These are phyloP conservation scores for Alectoris magna DNA, from an alignment of 2,797 vertebrate species.

Conservation along the genomic window DNA sequence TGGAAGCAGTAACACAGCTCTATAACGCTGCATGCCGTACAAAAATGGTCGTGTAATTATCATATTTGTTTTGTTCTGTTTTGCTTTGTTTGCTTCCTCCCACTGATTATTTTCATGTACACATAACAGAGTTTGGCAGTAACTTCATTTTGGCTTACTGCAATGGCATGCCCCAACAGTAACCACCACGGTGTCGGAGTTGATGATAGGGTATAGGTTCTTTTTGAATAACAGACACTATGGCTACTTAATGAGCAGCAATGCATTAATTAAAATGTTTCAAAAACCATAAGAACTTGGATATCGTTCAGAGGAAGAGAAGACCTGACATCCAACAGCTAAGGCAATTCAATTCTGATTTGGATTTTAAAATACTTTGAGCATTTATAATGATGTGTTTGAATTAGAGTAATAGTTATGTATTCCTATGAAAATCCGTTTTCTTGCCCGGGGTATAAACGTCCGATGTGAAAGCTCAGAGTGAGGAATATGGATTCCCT, in stretches of 20 bases:
- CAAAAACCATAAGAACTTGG: not conserved
- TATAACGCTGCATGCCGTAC: not conserved
- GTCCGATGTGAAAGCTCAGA: slow-evolving; percentile 50
- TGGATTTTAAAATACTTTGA: slow-evolving; percentile 36
- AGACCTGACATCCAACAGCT: not conserved
- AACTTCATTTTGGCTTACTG: fast-evolving
- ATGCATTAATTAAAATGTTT: not conserved
- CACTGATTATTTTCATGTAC: not conserved
- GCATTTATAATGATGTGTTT: slow-evolving; percentile 21
- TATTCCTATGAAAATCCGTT: slow-evolving; percentile 42
- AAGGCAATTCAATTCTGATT: slow-evolving; percentile 27
- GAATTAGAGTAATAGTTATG: slow-evolving; percentile 7
- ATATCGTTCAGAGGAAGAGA: not conserved
- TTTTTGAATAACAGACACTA: not conserved
- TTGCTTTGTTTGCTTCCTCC: not conserved
- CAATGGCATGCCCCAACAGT: not conserved
- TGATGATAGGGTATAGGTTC: not conserved
- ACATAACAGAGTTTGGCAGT: not conserved
- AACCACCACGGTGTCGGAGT: fast-evolving
- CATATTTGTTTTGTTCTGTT: not conserved
- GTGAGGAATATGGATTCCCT: slow-evolving; percentile 50
- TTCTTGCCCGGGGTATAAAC: slow-evolving; percentile 36
- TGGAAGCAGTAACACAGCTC: not conserved
- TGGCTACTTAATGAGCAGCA: not conserved
- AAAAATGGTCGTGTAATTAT: not conserved